Evolutionary conservation across 2,113 vertebrate genomes (phyloP).

Genomic region (Mobula birostris): DNA sequence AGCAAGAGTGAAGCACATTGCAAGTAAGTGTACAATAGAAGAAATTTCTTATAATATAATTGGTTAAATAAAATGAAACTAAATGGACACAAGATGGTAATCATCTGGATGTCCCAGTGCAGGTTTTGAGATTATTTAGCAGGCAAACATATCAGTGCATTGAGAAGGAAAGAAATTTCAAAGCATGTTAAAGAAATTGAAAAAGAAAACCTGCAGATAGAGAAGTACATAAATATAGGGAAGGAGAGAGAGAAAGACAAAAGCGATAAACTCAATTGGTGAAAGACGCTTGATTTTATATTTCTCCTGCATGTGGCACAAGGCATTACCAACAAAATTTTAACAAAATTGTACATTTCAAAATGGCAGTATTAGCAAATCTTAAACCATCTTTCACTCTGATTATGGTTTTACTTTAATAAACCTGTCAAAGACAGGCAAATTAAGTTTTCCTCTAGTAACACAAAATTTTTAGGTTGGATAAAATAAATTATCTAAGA

Average conservation of each 20-base stretch:
- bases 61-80: not conserved
- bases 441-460: constrained; percentile 1
- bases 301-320: not conserved
- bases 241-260: not conserved
- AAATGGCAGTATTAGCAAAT: not conserved
- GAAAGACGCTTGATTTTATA: not conserved
- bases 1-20: not conserved
- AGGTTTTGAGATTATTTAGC: not conserved
- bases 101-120: not conserved
- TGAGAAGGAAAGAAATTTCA: not conserved
- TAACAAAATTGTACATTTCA: not conserved
- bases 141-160: not conserved
- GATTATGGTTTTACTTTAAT: not conserved
- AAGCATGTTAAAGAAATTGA: not conserved
- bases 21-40: not conserved
- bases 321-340: too few relatives aligned
- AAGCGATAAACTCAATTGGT: not conserved
- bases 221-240: not conserved
- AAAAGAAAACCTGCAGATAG: not conserved
- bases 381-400: not conserved
- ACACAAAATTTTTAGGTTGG: constrained; percentile 46
- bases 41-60: not conserved
- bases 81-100: too few relatives aligned
- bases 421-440: not conserved
- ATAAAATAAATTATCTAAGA: constrained; percentile 50